These are phyloP conservation scores for Druceiella hillmani DNA, from an alignment of 2,888 invertebrate genomes.

Conservation along the genomic window DNA sequence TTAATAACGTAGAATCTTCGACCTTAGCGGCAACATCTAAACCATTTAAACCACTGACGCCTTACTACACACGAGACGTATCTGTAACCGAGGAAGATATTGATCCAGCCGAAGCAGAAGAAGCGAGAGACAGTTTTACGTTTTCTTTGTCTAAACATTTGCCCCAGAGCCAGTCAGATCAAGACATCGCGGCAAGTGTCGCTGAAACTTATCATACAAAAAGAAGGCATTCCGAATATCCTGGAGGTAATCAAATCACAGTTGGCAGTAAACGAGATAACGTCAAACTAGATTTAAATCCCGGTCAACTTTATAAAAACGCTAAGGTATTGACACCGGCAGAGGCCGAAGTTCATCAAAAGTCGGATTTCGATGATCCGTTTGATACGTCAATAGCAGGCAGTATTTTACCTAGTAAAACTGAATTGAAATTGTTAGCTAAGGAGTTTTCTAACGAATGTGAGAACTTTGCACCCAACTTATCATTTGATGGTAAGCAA, in stretches of 20 bases:
- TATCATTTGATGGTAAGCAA: slow-evolving; percentile 41
- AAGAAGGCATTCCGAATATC: slow-evolving; percentile 50
- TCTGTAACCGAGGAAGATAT: slow-evolving; percentile 51
- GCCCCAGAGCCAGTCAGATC: slow-evolving; percentile 58
- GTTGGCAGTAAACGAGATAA: slow-evolving; percentile 33
- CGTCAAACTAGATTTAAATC: slow-evolving; percentile 39
- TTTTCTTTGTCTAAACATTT: slow-evolving; percentile 50
- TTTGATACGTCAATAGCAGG: slow-evolving; percentile 84
- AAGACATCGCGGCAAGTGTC: slow-evolving; percentile 54
- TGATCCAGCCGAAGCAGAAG: slow-evolving; percentile 54
- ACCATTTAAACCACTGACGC: slow-evolving; percentile 69
- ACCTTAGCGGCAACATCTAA: slow-evolving; percentile 59
- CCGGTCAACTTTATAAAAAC: slow-evolving; percentile 32
- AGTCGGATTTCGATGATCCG: slow-evolving; percentile 60
- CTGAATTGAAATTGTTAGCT: slow-evolving; percentile 72
- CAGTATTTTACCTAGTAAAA: slow-evolving; percentile 70
- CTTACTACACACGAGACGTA: slow-evolving; percentile 67
- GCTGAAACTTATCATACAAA: slow-evolving; percentile 34
- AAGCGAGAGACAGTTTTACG: slow-evolving; percentile 66
- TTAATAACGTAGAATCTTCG: slow-evolving; percentile 35
- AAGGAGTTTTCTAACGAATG: slow-evolving; percentile 65
- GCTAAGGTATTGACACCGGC: slow-evolving; percentile 66
- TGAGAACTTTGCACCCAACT: no score
- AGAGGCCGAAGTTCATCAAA: slow-evolving; percentile 33
- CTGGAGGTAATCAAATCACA: slow-evolving; percentile 30